Evolutionary conservation across 2,113 vertebrate genomes (phyloP).

Genomic region (Thunnus thynnus): DNA sequence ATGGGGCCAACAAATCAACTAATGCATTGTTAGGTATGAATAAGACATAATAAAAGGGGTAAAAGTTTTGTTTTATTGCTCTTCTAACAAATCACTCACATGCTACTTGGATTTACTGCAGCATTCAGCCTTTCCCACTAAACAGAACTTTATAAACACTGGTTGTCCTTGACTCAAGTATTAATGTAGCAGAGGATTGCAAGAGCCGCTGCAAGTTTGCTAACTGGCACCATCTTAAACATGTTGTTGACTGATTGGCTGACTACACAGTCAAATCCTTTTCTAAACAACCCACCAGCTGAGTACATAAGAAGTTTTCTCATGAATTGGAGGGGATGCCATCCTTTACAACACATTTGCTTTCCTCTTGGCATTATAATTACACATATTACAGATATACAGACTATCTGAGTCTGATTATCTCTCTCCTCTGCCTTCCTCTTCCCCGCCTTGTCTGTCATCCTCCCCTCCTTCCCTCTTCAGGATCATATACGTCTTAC

Average conservation of each 20-base stretch:
- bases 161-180: not conserved
- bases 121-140: not conserved
- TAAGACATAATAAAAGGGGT: too few species aligned
- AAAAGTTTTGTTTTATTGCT: too few species aligned
- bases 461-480: not conserved
- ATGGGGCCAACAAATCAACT: too few species aligned
- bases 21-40: too few species aligned
- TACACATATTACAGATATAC: not conserved
- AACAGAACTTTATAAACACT: not conserved
- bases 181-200: too few species aligned
- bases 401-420: not conserved
- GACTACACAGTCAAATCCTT: not conserved
- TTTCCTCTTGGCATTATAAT: not conserved
- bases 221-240: not conserved
- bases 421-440: not conserved
- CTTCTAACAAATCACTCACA: not conserved
- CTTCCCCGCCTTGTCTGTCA: not conserved
- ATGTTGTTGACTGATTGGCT: not conserved
- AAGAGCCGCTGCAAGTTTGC: not conserved
- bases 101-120: not conserved
- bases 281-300: not conserved
- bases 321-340: not conserved
- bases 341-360: not conserved
- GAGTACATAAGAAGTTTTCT: not conserved
- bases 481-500: conserved; percentile 80